These are phyloP conservation scores for Loriculus beryllinus DNA, from an alignment of 2,797 vertebrate genomes.

Conservation along the genomic window DNA sequence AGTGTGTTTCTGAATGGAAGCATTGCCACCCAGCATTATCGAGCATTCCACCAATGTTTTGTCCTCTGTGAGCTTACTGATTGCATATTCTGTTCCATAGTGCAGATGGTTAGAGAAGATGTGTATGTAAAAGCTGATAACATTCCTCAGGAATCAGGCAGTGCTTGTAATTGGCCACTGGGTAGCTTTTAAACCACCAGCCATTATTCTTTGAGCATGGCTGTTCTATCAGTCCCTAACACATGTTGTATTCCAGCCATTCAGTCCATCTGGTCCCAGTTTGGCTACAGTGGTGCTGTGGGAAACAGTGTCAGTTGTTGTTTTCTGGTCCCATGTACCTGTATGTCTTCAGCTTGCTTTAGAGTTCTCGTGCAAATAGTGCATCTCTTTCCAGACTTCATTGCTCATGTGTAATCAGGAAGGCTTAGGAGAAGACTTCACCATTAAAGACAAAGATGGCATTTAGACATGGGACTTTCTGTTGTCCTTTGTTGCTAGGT, in stretches of 20 bases:
- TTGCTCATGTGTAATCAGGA: not conserved
- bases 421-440: not conserved
- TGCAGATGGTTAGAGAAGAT: not conserved
- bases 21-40: not conserved
- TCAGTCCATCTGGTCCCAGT: not conserved
- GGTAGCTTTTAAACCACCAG: not conserved
- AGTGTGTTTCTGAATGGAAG: not conserved
- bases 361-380: not conserved
- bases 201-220: not conserved
- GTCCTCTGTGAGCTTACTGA: not conserved
- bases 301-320: not conserved
- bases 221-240: not conserved
- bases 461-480: not conserved
- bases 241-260: not conserved
- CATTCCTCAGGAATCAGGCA: not conserved
- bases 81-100: not conserved
- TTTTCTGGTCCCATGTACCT: not conserved
- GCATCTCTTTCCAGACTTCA: not conserved
- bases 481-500: not conserved
- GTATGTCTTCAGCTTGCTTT: not conserved
- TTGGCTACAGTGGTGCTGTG: not conserved
- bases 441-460: not conserved
- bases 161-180: not conserved
- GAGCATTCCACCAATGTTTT: not conserved
- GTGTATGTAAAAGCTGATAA: not conserved